Percentiles rank a stretch among this genome's conserved stretches.
Evolutionary conservation across 2,888 invertebrate species (phyloP).

Genomic region (Drosophila mercatorum): DNA sequence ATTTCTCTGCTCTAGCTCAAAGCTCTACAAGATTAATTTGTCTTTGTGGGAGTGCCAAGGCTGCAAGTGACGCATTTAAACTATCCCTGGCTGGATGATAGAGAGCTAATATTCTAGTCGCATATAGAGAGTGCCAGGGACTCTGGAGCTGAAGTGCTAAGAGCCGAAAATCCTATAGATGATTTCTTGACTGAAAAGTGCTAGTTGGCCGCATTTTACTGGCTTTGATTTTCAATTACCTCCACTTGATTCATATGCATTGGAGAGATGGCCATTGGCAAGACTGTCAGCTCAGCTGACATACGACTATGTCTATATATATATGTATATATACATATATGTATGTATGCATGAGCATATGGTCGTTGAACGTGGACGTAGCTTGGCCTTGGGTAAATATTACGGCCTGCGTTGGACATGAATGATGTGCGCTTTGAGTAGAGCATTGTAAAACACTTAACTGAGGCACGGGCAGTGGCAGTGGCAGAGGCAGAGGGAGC

Average conservation of each 20-base stretch:
- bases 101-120: background rate
- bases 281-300: conserved; percentile 43
- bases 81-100: background rate
- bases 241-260: conserved; percentile 71
- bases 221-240: conserved; percentile 75
- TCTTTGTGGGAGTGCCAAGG: background rate
- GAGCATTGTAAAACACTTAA: conserved; percentile 76
- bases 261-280: conserved; percentile 55
- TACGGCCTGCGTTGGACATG: conserved; percentile 71
- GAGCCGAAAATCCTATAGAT: conserved; percentile 47
- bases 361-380: conserved; percentile 11
- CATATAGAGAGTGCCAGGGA: background rate
- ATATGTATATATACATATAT: background rate
- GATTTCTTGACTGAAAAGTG: conserved; percentile 34
- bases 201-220: conserved; percentile 42
- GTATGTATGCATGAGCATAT: conserved; percentile 11
- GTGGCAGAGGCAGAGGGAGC: conserved; percentile 17
- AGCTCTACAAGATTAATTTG: background rate
- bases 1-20: background rate
- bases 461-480: conserved; percentile 4
- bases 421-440: conserved; percentile 73
- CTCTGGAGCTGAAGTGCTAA: conserved; percentile 9
- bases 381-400: conserved; percentile 71
- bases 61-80: background rate
- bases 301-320: conserved; percentile 4